phyloP scores from a whole-genome alignment of 2,888 invertebrate species.

The Dorcus parallelipipedus region DNA sequence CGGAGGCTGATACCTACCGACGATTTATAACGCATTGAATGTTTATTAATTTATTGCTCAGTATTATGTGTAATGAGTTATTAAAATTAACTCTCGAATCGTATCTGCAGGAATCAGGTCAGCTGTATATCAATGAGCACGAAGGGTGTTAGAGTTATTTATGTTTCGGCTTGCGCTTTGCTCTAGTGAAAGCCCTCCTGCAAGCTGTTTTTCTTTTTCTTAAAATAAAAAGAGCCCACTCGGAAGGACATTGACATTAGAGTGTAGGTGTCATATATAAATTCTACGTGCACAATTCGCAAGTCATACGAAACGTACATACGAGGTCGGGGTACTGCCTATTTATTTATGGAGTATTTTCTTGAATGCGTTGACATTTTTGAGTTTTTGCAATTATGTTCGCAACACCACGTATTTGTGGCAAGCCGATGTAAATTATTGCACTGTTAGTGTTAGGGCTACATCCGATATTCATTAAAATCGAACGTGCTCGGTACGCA shows the following conservation, averaged over 20 bases:
- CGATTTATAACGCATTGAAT: slow-evolving; percentile 12
- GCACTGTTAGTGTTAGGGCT: too few species aligned
- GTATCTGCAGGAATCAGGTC: slow-evolving; percentile 10
- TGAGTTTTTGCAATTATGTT: too few species aligned
- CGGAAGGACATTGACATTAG: not conserved
- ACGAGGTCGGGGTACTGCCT: too few species aligned
- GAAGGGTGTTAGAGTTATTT: slow-evolving; percentile 1
- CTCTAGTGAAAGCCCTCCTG: not conserved
- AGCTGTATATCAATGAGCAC: slow-evolving; percentile 5
- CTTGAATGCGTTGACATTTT: too few species aligned
- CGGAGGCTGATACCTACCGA: not conserved
- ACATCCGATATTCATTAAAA: too few species aligned
- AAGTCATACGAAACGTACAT: too few species aligned
- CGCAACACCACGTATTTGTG: too few species aligned
- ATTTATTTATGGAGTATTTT: too few species aligned
- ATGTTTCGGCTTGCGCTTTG: not conserved
- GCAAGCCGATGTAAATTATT: too few species aligned
- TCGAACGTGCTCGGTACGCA: too few species aligned
- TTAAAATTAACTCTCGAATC: slow-evolving; percentile 14
- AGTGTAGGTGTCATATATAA: not conserved
- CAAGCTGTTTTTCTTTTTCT: too few species aligned
- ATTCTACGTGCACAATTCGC: too few species aligned
- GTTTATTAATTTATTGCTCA: slow-evolving; percentile 15
- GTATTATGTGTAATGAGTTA: slow-evolving; percentile 15
- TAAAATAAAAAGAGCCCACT: not conserved